Conservation (phyloP, 2,888 invertebrate genomes). For the Idaea aversata region DNA sequence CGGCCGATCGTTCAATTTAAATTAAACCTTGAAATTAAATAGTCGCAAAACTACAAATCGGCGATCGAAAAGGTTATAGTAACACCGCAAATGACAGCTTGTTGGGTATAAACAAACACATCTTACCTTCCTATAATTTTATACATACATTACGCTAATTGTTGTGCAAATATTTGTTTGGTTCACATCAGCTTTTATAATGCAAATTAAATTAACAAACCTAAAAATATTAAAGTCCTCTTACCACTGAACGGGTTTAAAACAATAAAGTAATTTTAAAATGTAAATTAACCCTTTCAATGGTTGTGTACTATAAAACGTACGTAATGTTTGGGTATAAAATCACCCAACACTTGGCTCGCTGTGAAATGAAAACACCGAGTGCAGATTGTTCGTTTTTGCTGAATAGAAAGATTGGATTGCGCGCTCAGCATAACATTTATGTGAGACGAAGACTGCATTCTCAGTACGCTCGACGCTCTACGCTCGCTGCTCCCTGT, state of each 20-base stretch:
- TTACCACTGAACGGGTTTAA: neutral
- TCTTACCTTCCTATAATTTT: no score
- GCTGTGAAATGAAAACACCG: constrained; percentile 14
- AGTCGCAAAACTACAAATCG: no score
- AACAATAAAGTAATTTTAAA: neutral
- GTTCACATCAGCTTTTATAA: neutral
- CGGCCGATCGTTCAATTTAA: no score
- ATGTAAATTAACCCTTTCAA: neutral
- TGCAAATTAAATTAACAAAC: neutral
- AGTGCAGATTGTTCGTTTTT: constrained; percentile 42
- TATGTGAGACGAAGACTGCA: constrained; percentile 49
- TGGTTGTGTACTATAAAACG: neutral
- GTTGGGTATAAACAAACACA: no score
- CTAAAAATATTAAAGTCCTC: neutral
- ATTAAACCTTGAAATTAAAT: no score
- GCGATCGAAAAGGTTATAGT: no score
- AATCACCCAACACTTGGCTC: neutral
- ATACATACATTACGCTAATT: no score
- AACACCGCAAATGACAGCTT: no score
- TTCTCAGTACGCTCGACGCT: constrained; percentile 32
- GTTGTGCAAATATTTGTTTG: neutral
- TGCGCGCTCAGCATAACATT: constrained; percentile 44
- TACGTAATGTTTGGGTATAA: neutral
- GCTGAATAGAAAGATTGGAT: constrained; percentile 51
- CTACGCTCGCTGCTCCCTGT: neutral